Evolutionary conservation across 2,113 vertebrate genomes (phyloP).

Genomic region (Amblyopsis rosae): DNA sequence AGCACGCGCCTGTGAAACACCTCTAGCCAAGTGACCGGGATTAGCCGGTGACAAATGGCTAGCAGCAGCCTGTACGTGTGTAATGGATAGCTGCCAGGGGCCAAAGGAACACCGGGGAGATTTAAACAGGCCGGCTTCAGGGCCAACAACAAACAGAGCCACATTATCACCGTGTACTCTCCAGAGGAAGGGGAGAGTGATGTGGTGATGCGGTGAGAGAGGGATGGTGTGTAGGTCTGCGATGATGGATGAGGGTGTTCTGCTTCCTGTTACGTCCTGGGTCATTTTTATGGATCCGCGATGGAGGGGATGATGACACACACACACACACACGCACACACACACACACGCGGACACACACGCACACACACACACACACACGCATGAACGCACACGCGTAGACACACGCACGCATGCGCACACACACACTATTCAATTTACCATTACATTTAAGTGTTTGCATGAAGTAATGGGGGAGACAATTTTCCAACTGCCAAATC

Average conservation of each 20-base stretch:
- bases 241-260: constrained; percentile 28
- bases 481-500: no score
- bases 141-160: neutral
- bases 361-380: constrained; percentile 16
- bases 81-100: neutral
- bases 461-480: neutral
- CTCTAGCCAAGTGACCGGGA: constrained; percentile 53
- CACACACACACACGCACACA: neutral
- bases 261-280: constrained; percentile 53
- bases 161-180: neutral
- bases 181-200: constrained; percentile 26
- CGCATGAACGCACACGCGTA: neutral
- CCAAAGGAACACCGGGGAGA: constrained; percentile 6
- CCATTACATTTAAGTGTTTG: neutral
- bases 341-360: neutral
- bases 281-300: constrained; percentile 30
- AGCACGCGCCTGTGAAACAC: constrained; percentile 61
- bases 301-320: neutral
- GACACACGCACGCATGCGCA: neutral
- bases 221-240: constrained; percentile 35
- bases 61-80: constrained; percentile 22
- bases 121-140: constrained; percentile 13
- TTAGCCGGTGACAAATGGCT: constrained; percentile 57
- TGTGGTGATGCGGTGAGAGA: constrained; percentile 22
- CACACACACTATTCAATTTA: neutral